Percentiles rank a stretch among this genome's conserved stretches.
phyloP scores from a whole-genome alignment of 2,888 invertebrate genomes.

The Pseudanteris insignis region DNA sequence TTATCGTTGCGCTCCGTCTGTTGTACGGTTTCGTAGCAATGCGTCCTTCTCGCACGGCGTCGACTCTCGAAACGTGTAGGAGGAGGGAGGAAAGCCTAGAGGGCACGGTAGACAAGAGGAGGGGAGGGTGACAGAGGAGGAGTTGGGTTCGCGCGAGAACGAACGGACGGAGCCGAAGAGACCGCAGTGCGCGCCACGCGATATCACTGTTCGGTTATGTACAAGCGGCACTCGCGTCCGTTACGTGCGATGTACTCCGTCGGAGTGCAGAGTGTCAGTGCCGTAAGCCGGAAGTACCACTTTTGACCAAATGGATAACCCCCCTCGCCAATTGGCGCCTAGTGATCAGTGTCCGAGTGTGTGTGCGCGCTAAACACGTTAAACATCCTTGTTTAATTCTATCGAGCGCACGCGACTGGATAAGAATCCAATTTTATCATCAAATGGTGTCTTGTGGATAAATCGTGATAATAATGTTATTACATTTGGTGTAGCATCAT shows the following conservation, averaged over 20 bases:
- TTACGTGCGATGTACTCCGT: constrained; percentile 42
- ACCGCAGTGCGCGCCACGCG: constrained; percentile 65
- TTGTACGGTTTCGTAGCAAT: too few species aligned
- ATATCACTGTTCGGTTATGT: constrained; percentile 64
- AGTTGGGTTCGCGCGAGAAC: constrained; percentile 27
- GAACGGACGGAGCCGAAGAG: constrained; percentile 52
- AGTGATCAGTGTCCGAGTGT: constrained; percentile 1
- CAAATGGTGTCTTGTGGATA: too few species aligned
- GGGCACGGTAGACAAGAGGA: constrained; percentile 19
- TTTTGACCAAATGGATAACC: constrained; percentile 18
- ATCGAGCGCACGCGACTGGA: too few species aligned
- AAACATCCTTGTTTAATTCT: too few species aligned
- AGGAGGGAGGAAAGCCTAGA: constrained; percentile 5
- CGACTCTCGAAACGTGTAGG: neutral
- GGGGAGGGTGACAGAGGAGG: constrained; percentile 20
- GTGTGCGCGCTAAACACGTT: too few species aligned
- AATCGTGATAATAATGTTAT: too few species aligned
- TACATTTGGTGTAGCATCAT: too few species aligned
- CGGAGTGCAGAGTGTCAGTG: constrained; percentile 32
- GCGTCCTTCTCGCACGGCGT: constrained; percentile 3
- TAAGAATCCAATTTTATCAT: too few species aligned
- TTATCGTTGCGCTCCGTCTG: too few species aligned
- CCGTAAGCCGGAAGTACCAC: constrained; percentile 14
- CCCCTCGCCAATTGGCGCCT: constrained; percentile 2
- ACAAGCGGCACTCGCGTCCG: constrained; percentile 57